Percentiles rank a stretch among this genome's conserved stretches.
phyloP scores from a whole-genome alignment of 2,888 invertebrate genomes.

The Plemyria rubiginata region DNA sequence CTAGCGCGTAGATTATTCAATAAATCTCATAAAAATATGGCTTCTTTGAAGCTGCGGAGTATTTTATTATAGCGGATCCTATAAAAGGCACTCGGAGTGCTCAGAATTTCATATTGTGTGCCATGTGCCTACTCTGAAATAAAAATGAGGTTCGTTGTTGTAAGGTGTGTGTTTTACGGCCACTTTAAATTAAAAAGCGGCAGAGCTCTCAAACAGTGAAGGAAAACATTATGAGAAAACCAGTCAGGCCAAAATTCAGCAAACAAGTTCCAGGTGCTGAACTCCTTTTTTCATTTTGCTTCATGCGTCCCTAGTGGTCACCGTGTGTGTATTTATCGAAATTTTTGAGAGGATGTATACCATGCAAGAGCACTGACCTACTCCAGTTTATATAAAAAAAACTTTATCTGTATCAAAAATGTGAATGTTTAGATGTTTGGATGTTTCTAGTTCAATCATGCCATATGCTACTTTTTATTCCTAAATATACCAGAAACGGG shows the following conservation, averaged over 20 bases:
- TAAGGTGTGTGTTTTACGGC: constrained; percentile 1
- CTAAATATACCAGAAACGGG: too few species aligned
- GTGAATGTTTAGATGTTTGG: too few species aligned
- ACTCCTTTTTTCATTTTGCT: too few species aligned
- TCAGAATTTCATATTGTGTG: constrained; percentile 28
- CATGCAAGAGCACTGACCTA: too few species aligned
- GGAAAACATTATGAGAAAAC: constrained; percentile 8
- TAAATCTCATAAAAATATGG: constrained; percentile 22
- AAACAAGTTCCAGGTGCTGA: too few species aligned
- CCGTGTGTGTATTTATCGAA: too few species aligned
- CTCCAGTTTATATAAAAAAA: too few species aligned
- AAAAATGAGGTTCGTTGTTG: constrained; percentile 13
- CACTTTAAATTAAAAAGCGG: constrained; percentile 12
- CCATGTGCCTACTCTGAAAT: constrained; percentile 21
- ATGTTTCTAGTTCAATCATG: too few species aligned
- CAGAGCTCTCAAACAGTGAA: not conserved
- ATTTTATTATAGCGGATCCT: constrained; percentile 24
- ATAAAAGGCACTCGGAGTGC: constrained; percentile 22
- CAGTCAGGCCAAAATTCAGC: not conserved
- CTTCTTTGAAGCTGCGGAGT: constrained; percentile 23
- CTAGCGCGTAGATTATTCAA: constrained; percentile 10
- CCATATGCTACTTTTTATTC: too few species aligned
- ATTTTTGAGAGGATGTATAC: too few species aligned
- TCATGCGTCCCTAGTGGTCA: too few species aligned
- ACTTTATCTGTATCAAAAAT: too few species aligned